phyloP scores from a whole-genome alignment of 1,140 invertebrate genomes.

The Grapholita molesta region DNA sequence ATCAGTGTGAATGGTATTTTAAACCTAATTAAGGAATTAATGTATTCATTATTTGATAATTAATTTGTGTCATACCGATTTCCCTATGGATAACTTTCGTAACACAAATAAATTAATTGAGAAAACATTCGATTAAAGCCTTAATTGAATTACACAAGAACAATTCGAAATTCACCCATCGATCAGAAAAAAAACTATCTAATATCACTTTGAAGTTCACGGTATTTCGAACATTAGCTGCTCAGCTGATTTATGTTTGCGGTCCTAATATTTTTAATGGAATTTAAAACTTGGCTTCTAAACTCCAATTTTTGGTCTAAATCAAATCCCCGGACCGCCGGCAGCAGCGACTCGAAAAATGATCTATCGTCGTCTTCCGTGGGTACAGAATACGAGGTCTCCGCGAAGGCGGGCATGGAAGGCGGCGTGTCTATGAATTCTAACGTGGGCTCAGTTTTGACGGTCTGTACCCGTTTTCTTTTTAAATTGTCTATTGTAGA shows the following conservation, averaged over 20 bases:
- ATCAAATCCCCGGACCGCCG: constrained; percentile 43
- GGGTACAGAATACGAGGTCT: not conserved
- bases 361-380: constrained; percentile 48
- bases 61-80: too few species aligned
- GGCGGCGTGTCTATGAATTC: constrained; percentile 37
- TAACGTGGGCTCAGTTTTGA: constrained; percentile 31
- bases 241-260: not conserved
- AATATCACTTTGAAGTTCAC: not conserved
- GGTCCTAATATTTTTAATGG: constrained; percentile 42
- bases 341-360: constrained; percentile 51
- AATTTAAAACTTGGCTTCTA: constrained; percentile 40
- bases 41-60: too few species aligned
- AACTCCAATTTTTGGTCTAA: constrained; percentile 54
- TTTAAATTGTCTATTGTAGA: constrained; percentile 42
- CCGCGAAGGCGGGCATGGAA: constrained; percentile 19
- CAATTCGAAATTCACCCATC: too few species aligned
- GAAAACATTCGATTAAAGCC: too few species aligned
- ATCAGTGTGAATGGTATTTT: too few species aligned
- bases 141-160: too few species aligned
- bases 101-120: too few species aligned
- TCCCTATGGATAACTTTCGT: too few species aligned
- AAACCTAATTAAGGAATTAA: too few species aligned
- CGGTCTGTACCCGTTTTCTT: constrained; percentile 26
- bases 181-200: too few species aligned
- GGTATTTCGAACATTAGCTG: not conserved